These are phyloP conservation scores for Morelia viridis DNA, from an alignment of 2,797 vertebrate species.

Conservation along the genomic window DNA sequence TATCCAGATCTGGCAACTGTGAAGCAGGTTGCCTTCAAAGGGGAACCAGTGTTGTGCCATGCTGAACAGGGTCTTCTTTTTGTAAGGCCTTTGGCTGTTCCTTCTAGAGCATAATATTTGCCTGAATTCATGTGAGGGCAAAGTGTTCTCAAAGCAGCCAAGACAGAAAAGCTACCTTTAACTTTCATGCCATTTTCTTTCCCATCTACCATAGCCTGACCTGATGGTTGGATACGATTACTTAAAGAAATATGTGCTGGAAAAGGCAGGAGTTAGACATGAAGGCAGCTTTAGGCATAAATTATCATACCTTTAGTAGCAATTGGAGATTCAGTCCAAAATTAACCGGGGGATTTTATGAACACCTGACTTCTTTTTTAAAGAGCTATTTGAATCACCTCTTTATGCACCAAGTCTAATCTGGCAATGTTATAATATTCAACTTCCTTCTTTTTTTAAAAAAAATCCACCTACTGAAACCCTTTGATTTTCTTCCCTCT, in stretches of 20 bases:
- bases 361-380: slow-evolving; percentile 55
- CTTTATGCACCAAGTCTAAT: slow-evolving; percentile 51
- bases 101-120: slow-evolving; percentile 18
- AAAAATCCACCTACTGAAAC: slow-evolving; percentile 69
- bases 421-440: slow-evolving; percentile 63
- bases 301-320: slow-evolving; percentile 32
- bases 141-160: slow-evolving; percentile 7
- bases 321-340: slow-evolving; percentile 55
- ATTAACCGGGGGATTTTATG: slow-evolving; percentile 54
- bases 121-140: slow-evolving; percentile 3
- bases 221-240: neutral
- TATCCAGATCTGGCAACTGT: neutral
- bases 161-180: neutral
- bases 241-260: neutral
- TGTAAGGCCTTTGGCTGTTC: neutral
- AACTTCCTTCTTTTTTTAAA: slow-evolving; percentile 53
- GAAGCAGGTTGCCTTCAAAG: slow-evolving; percentile 21
- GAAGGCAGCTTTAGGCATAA: slow-evolving; percentile 17
- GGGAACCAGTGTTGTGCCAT: neutral
- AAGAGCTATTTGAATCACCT: slow-evolving; percentile 61
- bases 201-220: neutral
- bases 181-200: neutral
- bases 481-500: slow-evolving; percentile 58
- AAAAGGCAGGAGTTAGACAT: slow-evolving; percentile 36
- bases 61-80: slow-evolving; percentile 27